Percentiles rank a stretch among this genome's conserved stretches.
Evolutionary conservation across 2,113 vertebrate genomes (phyloP).

Genomic region (Platanista minor): DNA sequence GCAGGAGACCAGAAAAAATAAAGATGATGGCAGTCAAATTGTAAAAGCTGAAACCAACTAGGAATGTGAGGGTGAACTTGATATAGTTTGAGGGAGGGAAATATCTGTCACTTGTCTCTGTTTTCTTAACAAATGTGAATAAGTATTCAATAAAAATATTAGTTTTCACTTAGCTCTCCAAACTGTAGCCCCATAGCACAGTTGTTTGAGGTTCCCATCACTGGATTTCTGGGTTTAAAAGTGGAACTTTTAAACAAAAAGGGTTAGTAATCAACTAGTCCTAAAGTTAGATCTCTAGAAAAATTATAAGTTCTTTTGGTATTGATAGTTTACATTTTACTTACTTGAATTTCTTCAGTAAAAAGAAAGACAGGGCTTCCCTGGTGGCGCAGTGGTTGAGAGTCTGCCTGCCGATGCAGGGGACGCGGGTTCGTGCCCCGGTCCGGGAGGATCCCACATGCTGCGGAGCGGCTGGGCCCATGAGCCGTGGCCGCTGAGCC

Average conservation of each 20-base stretch:
- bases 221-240: neutral
- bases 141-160: neutral
- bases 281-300: neutral
- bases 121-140: slow-evolving; percentile 16
- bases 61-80: slow-evolving; percentile 21
- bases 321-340: neutral
- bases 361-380: neutral
- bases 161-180: neutral
- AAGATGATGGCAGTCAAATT: slow-evolving; percentile 54
- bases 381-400: too few species aligned
- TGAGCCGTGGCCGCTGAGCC: too few species aligned
- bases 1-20: slow-evolving; percentile 58
- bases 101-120: neutral
- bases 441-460: too few species aligned
- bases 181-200: neutral
- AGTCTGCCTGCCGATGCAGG: too few species aligned
- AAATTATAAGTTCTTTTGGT: neutral
- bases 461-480: too few species aligned
- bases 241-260: neutral
- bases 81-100: slow-evolving; percentile 41
- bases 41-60: slow-evolving; percentile 54
- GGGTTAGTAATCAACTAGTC: neutral
- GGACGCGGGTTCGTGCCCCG: too few species aligned
- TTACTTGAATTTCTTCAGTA: neutral
- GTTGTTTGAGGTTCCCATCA: neutral